Evolutionary conservation across 1,140 invertebrate genomes (phyloP).

Genomic region (Lutraria rhynchaena): DNA sequence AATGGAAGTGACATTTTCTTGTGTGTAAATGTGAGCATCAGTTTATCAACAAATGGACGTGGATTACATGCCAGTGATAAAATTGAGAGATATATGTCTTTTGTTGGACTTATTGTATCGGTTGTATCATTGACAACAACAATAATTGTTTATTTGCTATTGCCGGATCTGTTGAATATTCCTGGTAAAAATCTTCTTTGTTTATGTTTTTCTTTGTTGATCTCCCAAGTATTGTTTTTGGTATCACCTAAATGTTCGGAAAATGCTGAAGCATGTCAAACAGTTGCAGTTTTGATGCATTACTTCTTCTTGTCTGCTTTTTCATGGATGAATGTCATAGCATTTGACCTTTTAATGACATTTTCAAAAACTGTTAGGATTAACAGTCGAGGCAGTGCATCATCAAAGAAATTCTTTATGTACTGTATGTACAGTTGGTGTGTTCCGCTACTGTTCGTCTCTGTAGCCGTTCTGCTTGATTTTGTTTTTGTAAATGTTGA

Average conservation of each 20-base stretch:
- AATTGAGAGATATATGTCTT: slow-evolving; percentile 60
- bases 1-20: slow-evolving; percentile 23
- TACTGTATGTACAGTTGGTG: slow-evolving; percentile 84
- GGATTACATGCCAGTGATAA: slow-evolving; percentile 29
- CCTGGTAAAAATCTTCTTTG: slow-evolving; percentile 83
- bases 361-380: slow-evolving; percentile 73
- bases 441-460: slow-evolving; percentile 82
- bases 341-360: slow-evolving; percentile 86
- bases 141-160: slow-evolving; percentile 78
- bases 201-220: slow-evolving; percentile 80
- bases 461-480: slow-evolving; percentile 82
- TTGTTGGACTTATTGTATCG: slow-evolving; percentile 64
- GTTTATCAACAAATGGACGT: too few species aligned
- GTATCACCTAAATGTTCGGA: slow-evolving; percentile 67
- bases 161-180: slow-evolving; percentile 82
- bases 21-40: background rate
- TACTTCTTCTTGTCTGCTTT: slow-evolving; percentile 84
- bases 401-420: slow-evolving; percentile 79
- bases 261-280: slow-evolving; percentile 55
- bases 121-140: slow-evolving; percentile 61
- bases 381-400: slow-evolving; percentile 37
- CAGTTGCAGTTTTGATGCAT: slow-evolving; percentile 82
- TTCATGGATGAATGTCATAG: slow-evolving; percentile 85
- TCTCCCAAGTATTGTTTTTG: slow-evolving; percentile 82
- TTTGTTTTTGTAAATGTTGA: slow-evolving; percentile 50